Base-by-base conservation (phyloP, 1,140 invertebrate genomes). In the Diorhabda sublineata region DNA sequence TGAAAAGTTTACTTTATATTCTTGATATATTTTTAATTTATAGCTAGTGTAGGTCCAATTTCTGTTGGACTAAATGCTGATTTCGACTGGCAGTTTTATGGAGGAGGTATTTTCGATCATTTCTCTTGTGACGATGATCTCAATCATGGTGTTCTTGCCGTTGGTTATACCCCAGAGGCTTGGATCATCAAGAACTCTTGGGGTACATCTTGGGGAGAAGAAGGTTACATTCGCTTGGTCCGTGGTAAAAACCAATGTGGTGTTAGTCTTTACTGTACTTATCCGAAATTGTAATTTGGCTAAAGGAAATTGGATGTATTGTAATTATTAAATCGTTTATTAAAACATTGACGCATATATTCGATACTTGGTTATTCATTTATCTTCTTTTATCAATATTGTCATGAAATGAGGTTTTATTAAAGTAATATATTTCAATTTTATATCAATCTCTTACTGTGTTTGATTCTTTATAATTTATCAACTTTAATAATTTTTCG, bases 41-140 rank as follows among this genome's bases (percentile, higher is more conserved):
- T 8, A 62, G 61, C 41, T 43, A 95, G 91, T 2, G 83, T 95
- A 72, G 96, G 97, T 26, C 96, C 97, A 5, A 78, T 93, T 9
- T 88, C 91, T 4, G 87, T 94, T 61, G 96, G 95, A 69, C 98
- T 99, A 79, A 96, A 99, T 86, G 97, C 97, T 66, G 9, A 66
- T 6, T 64, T 66, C n/a, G 26, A 26, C 26, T 60, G 74, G 42
- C 69, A 72, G 56, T 72, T 68, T 43, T 77, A 77, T 62, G 57
- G 58, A 7, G 58, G 45, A 5, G 74, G 74, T 11, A 60, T 68
- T 61, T 72, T 65, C 63, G 57, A 47, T 41, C 61, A 58, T 58
- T 45, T 2, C 84, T 3, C 80, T 83, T 71, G 69, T 56, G 58
- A 26, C 5, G 3, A 43, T 2, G n/a, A 66, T 7, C 69, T 76